Evolutionary conservation across 1,140 invertebrate species (phyloP).

Genomic region (Drosophila dunni): DNA sequence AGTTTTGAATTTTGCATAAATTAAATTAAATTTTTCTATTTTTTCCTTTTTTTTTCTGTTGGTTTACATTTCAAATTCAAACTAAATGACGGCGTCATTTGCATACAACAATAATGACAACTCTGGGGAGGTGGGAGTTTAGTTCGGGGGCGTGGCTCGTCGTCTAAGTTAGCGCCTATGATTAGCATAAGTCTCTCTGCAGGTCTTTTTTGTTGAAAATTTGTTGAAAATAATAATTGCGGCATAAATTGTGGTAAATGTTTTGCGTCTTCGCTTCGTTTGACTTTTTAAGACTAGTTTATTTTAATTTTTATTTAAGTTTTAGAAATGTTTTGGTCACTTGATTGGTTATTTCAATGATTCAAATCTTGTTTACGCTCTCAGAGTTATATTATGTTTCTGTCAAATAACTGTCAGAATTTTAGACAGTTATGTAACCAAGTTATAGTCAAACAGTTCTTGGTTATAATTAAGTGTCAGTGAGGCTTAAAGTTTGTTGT

Average conservation of each 20-base stretch:
- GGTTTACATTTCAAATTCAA: conserved; percentile 45
- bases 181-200: conserved; percentile 71
- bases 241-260: conserved; percentile 72
- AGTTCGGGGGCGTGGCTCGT: background rate
- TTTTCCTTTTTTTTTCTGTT: conserved; percentile 51
- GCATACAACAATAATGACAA: conserved; percentile 33
- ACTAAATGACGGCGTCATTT: conserved; percentile 45
- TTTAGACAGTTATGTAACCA: background rate
- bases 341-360: conserved; percentile 46
- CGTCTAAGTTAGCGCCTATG: conserved; percentile 43
- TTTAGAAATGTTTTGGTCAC: conserved; percentile 43
- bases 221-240: conserved; percentile 53
- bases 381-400: conserved; percentile 50
- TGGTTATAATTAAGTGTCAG: background rate
- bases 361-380: conserved; percentile 34
- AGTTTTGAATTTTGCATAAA: conserved; percentile 73
- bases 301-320: conserved; percentile 13
- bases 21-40: conserved; percentile 65
- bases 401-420: conserved; percentile 25
- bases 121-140: background rate
- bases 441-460: background rate
- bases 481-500: background rate
- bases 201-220: conserved; percentile 47
- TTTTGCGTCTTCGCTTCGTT: conserved; percentile 55
- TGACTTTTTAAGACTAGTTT: conserved; percentile 22